Base-by-base conservation (phyloP, 1,140 invertebrate species). In the Anoplophora glabripennis region DNA sequence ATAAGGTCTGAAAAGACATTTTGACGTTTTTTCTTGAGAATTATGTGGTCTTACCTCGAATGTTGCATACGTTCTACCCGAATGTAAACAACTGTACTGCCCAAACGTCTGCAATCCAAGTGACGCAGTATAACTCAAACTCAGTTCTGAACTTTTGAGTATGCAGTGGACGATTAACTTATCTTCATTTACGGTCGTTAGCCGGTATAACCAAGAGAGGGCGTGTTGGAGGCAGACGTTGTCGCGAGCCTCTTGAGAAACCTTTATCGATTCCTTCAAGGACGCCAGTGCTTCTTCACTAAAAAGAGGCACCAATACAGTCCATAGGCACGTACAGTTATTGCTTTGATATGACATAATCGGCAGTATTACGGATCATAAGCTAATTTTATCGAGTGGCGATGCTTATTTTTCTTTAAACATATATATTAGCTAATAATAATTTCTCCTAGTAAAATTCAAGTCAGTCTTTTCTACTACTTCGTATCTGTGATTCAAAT, bases 181-280 rank as follows among this genome's bases (percentile, higher is more conserved):
- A 53, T 80, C 80, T 53, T 72, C 73, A 48, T 73, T 76, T 11
- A 58, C 58, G 46, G 62, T 62, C 45, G 64, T 69, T n/a, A 88
- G 76, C 65, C 88, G 79, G 59, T 87, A 87, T 53, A 89, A 81
- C 90, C 90, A 93, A 46, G 87, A 86, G 69, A 92, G 84, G 36
- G 90, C 89, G 73, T 93, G 84, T 75, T 94, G 91, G 18, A 95
- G 79, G 70, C 91, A 94, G 42, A 88, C 80, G 70, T 89, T 86
- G 72, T 95, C 93, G 57, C 87, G 90, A 37, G 86, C 86, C 78
- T 92, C 89, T 75, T 95, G 93, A n/a, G 92, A 90, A 66, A 92
- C 80, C 74, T 86, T 86, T 54, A 95, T 87, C 9, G 92, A 88
- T 80, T 95, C 93, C 68, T 86, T 87, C 11, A 95, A 79, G 28